Conservation (phyloP, 2,888 invertebrate genomes). For the Hymenopus coronatus region DNA sequence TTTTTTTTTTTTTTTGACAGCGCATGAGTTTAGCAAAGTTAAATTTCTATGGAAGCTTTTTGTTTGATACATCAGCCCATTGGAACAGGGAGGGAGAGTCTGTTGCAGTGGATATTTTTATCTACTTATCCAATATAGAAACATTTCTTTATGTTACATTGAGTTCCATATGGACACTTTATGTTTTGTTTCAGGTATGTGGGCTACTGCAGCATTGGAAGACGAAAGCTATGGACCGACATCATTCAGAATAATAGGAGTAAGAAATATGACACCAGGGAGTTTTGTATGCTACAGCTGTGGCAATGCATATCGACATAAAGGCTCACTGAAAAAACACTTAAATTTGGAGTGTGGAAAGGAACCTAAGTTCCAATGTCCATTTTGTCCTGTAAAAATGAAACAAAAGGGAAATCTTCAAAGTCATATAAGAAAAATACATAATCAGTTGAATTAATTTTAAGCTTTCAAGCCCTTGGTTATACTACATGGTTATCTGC, state of each 20-base stretch:
- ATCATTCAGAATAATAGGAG: neutral
- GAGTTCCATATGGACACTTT: neutral
- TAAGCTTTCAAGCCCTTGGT: neutral
- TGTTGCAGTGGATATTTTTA: no score
- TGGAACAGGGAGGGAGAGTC: no score
- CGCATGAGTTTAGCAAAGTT: no score
- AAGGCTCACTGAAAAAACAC: conserved; percentile 36
- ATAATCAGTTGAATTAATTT: neutral
- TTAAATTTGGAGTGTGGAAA: conserved; percentile 39
- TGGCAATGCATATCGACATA: conserved; percentile 1
- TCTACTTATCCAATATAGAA: no score
- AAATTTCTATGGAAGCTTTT: no score
- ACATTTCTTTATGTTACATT: no score
- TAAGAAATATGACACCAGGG: neutral
- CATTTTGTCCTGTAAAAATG: conserved; percentile 36
- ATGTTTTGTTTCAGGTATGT: neutral
- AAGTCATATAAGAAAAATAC: conserved; percentile 2
- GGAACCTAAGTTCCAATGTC: conserved; percentile 37
- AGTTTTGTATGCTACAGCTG: neutral
- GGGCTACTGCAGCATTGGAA: neutral
- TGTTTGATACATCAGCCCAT: no score
- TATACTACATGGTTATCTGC: neutral
- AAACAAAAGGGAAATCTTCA: conserved; percentile 39
- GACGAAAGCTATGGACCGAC: neutral
- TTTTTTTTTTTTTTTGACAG: no score